Base-by-base conservation (phyloP, 2,888 invertebrate species). In the Adela reaumurella region DNA sequence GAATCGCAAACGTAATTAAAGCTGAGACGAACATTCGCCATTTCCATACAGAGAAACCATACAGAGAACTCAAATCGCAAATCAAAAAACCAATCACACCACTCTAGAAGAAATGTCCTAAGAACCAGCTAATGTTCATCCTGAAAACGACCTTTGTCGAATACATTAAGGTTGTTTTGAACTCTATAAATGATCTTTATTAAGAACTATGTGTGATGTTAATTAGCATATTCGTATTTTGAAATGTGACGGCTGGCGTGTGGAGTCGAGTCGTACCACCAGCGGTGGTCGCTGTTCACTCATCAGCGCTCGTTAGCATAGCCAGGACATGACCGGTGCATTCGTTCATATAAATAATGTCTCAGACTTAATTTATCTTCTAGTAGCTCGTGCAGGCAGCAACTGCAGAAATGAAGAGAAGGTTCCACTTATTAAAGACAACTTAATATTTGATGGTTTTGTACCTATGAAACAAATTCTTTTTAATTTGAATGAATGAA, bases 211-310 rank as follows among this genome's bases (percentile, higher is more conserved):
- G 35, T 35, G 35, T 35, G 35, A 64, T 69, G 68, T 71, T 77
- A 77, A 78, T 78, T 77, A 77, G 77, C 78, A 78, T 78, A 77
- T 77, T 76, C 45, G 74, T 71, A 71, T 70, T 76, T 73, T 72
- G 71, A 76, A 74, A 73, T 73, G 74, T 76, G 76, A 76, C 67
- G 74, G 71, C 70, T 73, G 63, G 71, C 67, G 70, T 71, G 69
- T 65, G 62, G 62, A 62, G 66, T 35, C 35, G 35, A 59, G 65
- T 65, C 65, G 67, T 71, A 67, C 66, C 62, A 65, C 73, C 74
- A 70, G 72, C 68, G 77, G 74, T 74, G 72, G 74, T 35, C 35
- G 11, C 6, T 14, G n/a, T 14, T 8, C n/a, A 14, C 8, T 35
- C 35, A 35, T 35, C 35, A 35, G 14, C 24, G 24, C 5, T 24